Conservation (phyloP, 2,113 vertebrate genomes). For the Tinamus guttatus region DNA sequence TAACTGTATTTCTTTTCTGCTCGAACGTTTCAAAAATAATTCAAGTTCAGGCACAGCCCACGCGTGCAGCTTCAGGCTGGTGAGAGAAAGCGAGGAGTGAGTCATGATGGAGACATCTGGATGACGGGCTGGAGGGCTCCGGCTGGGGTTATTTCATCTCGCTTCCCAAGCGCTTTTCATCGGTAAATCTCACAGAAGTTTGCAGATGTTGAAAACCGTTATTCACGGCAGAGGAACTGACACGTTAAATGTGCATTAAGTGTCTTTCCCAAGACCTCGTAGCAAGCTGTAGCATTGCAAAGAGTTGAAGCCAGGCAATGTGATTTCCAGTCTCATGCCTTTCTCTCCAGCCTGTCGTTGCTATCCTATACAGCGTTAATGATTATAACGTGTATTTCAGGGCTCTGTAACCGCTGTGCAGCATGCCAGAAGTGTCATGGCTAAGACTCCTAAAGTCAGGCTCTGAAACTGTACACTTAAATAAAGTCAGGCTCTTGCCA, state of each 20-base stretch:
- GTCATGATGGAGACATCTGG: not conserved
- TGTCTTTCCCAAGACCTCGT: not conserved
- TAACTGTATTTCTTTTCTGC: not conserved
- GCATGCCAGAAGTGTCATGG: not conserved
- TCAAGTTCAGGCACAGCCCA: not conserved
- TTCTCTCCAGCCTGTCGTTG: not conserved
- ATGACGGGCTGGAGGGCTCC: not conserved
- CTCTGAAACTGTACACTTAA: not conserved
- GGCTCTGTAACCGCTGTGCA: not conserved
- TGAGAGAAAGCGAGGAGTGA: not conserved
- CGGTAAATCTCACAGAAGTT: not conserved
- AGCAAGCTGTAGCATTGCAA: not conserved
- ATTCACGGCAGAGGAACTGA: not conserved
- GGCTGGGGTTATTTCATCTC: not conserved
- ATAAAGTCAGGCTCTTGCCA: not conserved
- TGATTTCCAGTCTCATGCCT: not conserved
- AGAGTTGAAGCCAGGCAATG: not conserved
- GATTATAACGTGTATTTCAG: not conserved
- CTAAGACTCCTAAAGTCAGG: not conserved
- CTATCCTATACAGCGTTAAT: not conserved
- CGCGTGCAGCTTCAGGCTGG: not conserved
- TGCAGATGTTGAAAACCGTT: constrained; percentile 13
- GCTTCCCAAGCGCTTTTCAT: not conserved
- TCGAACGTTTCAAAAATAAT: not conserved
- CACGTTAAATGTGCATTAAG: not conserved